Percentiles rank a stretch among this genome's conserved stretches.
These are phyloP conservation scores for Heliconius congener DNA, from an alignment of 1,140 invertebrate species.

Conservation along the genomic window DNA sequence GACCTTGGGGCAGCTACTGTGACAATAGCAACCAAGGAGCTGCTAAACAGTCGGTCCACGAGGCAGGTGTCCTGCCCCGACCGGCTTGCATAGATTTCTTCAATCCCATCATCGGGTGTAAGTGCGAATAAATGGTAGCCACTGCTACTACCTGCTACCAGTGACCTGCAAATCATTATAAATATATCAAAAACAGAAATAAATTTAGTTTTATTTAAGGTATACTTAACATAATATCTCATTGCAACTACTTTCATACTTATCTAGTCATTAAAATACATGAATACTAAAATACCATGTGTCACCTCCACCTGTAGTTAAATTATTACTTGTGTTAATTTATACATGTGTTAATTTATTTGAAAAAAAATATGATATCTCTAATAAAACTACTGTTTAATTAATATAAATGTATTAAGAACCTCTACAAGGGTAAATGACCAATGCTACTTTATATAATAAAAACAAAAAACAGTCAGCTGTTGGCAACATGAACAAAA, in stretches of 20 bases:
- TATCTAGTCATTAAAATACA: neutral
- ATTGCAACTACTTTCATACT: no score
- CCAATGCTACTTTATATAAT: neutral
- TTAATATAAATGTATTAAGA: neutral
- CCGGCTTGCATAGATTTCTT: conserved; percentile 89
- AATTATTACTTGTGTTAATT: neutral
- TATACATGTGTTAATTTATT: neutral
- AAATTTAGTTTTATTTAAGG: no score
- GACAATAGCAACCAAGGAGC: conserved; percentile 97
- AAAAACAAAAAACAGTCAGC: conserved; percentile 38
- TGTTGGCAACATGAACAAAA: conserved; percentile 27
- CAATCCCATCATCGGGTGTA: conserved; percentile 90
- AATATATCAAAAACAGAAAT: neutral
- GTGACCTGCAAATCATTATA: conserved; percentile 84
- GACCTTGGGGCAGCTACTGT: conserved; percentile 95
- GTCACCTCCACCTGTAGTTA: neutral
- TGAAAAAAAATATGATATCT: no score
- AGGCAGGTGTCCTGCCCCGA: conserved; percentile 94
- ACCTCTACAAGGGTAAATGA: neutral
- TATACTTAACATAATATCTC: no score
- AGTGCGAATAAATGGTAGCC: conserved; percentile 95
- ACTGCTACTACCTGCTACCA: conserved; percentile 93
- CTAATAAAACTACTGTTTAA: neutral
- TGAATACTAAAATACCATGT: neutral
- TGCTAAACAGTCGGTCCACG: conserved; percentile 97